Evolutionary conservation across 2,888 invertebrate genomes (phyloP).

Genomic region (Eilema depressum): DNA sequence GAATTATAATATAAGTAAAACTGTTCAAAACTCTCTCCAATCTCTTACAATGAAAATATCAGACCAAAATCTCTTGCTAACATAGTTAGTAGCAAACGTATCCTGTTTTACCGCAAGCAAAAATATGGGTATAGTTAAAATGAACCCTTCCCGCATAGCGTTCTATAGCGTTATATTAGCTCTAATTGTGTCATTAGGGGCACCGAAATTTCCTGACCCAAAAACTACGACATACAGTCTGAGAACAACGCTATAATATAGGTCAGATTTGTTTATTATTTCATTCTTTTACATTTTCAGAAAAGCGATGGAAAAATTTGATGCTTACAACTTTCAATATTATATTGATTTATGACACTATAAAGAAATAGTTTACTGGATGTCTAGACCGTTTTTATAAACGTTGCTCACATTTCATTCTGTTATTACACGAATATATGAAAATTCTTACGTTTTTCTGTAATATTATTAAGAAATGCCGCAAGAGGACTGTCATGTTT

Average conservation of each 20-base stretch:
- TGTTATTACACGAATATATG: slow-evolving; percentile 10
- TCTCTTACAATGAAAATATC: not conserved
- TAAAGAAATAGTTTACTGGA: not conserved
- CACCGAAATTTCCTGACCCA: slow-evolving; percentile 16
- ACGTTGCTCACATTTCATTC: not conserved
- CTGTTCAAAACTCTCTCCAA: not conserved
- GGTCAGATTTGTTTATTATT: slow-evolving; percentile 29
- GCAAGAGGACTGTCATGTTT: not conserved
- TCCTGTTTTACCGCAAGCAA: not conserved
- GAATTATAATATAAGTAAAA: not conserved
- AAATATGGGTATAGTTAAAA: slow-evolving; percentile 18
- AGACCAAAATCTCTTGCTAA: not conserved
- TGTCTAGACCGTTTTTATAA: not conserved
- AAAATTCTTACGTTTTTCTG: not conserved
- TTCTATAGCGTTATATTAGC: too few relatives aligned
- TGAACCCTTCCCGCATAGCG: slow-evolving; percentile 24
- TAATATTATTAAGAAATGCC: not conserved
- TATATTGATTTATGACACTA: not conserved
- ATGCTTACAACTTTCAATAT: not conserved
- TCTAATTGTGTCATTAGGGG: slow-evolving; percentile 45
- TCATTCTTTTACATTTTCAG: not conserved
- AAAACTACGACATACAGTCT: slow-evolving; percentile 19
- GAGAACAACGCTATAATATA: slow-evolving; percentile 18
- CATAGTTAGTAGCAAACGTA: not conserved
- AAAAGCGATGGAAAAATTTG: not conserved